Conservation (phyloP, 2,113 vertebrate species). For the Cyphotilapia sp. region DNA sequence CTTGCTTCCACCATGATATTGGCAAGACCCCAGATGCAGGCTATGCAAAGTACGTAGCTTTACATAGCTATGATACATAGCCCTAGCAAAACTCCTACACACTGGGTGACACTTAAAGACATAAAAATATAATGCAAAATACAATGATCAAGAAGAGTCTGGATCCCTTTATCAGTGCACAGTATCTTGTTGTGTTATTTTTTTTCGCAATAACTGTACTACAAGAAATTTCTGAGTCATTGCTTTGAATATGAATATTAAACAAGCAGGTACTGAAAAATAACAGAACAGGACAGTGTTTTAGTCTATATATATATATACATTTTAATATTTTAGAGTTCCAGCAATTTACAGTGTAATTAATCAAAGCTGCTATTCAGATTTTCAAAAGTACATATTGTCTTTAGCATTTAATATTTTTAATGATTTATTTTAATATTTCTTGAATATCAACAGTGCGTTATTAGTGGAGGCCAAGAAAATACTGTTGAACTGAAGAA, state of each 20-base stretch:
- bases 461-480: background rate
- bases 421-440: background rate
- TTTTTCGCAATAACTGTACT: rapidly evolving
- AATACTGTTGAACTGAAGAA: background rate
- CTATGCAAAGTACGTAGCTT: background rate
- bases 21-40: background rate
- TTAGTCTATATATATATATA: background rate
- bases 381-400: background rate
- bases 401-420: background rate
- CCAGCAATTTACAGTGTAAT: background rate
- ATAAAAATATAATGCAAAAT: background rate
- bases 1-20: background rate
- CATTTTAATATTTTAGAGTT: background rate
- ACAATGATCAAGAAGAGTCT: background rate
- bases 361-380: background rate
- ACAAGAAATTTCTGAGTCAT: background rate
- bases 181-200: background rate
- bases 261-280: background rate
- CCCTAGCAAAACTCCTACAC: background rate
- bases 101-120: background rate
- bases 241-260: background rate
- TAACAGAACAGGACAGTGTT: background rate
- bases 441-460: background rate
- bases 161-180: background rate
- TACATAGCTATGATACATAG: background rate